Conservation (phyloP, 2,888 invertebrate genomes). For the Erynnis tages region DNA sequence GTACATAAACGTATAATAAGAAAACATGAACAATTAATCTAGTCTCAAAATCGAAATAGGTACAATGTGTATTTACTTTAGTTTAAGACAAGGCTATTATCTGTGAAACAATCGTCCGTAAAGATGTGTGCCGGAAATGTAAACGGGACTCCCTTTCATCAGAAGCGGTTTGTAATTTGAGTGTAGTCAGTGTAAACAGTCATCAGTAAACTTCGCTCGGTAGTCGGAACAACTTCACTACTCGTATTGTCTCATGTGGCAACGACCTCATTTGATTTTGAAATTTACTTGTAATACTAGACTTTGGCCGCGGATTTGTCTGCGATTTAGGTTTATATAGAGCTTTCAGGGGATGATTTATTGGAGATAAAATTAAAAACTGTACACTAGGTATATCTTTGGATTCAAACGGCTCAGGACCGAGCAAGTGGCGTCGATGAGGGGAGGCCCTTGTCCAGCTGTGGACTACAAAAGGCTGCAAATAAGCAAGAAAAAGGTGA, state of each 20-base stretch:
- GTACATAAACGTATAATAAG: too few relatives aligned
- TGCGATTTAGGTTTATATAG: too few relatives aligned
- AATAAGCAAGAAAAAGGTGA: too few relatives aligned
- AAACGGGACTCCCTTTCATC: slow-evolving; percentile 1
- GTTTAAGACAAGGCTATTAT: slow-evolving; percentile 9
- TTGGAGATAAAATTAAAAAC: too few relatives aligned
- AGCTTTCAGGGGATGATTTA: too few relatives aligned
- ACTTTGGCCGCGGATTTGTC: too few relatives aligned
- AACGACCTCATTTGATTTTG: neutral
- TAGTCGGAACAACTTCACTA: neutral
- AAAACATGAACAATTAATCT: slow-evolving; percentile 10
- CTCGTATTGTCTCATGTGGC: neutral
- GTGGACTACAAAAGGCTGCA: too few relatives aligned
- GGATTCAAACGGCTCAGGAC: too few relatives aligned
- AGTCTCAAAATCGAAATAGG: slow-evolving; percentile 1
- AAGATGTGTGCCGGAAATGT: slow-evolving; percentile 19
- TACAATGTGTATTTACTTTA: slow-evolving; percentile 1
- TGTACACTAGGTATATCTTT: too few relatives aligned
- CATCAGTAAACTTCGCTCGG: neutral
- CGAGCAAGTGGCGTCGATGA: too few relatives aligned
- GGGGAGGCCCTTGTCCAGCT: too few relatives aligned
- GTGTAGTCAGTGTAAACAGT: slow-evolving; percentile 10
- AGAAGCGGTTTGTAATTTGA: slow-evolving; percentile 4
- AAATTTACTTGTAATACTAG: too few relatives aligned
- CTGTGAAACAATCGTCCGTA: slow-evolving; percentile 11